These are phyloP conservation scores for Paelopatides confundens DNA, from an alignment of 53 echinoderm and acorn worm species.

Conservation along the genomic window DNA sequence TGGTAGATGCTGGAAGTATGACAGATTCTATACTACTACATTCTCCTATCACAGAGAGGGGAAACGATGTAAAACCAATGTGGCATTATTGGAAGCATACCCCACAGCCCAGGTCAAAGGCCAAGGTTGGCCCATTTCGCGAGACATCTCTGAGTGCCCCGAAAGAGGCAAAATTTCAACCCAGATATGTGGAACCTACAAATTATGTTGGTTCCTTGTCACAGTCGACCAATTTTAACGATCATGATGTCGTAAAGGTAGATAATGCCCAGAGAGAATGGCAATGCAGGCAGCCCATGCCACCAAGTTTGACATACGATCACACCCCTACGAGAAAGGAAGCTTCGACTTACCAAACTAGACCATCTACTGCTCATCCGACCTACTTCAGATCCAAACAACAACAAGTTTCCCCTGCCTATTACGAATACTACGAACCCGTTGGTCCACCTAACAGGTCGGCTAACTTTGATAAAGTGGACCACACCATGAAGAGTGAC, in stretches of 20 bases:
- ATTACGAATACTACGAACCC: slow-evolving; percentile 44
- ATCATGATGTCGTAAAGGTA: slow-evolving; percentile 41
- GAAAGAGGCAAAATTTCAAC: slow-evolving; percentile 74
- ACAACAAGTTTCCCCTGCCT: slow-evolving; percentile 9
- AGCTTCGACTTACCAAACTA: background rate
- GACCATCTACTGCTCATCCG: slow-evolving; percentile 4
- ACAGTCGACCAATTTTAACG: slow-evolving; percentile 57
- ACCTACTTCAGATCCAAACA: slow-evolving; percentile 1
- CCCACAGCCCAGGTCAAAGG: slow-evolving; percentile 56
- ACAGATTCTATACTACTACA: slow-evolving; percentile 85
- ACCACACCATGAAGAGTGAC: slow-evolving; percentile 73
- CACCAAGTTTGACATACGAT: slow-evolving; percentile 24
- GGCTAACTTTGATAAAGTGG: slow-evolving; percentile 64
- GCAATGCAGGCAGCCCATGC: slow-evolving; percentile 59
- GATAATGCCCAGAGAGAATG: slow-evolving; percentile 74
- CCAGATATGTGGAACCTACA: slow-evolving; percentile 70
- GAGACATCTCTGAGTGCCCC: slow-evolving; percentile 85
- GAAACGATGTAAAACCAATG: slow-evolving; percentile 60
- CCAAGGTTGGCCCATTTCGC: slow-evolving; percentile 68
- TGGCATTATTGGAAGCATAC: slow-evolving; percentile 84
- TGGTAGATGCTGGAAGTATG: slow-evolving; percentile 69
- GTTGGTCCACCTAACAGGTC: slow-evolving; percentile 64
- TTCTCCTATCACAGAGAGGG: slow-evolving; percentile 15
- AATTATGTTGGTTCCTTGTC: slow-evolving; percentile 40
- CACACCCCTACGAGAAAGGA: background rate